Evolutionary conservation across 2,113 vertebrate genomes (phyloP), one percentile per base, ranked within the genome.

Genomic region (Calidris pugnax): DNA sequence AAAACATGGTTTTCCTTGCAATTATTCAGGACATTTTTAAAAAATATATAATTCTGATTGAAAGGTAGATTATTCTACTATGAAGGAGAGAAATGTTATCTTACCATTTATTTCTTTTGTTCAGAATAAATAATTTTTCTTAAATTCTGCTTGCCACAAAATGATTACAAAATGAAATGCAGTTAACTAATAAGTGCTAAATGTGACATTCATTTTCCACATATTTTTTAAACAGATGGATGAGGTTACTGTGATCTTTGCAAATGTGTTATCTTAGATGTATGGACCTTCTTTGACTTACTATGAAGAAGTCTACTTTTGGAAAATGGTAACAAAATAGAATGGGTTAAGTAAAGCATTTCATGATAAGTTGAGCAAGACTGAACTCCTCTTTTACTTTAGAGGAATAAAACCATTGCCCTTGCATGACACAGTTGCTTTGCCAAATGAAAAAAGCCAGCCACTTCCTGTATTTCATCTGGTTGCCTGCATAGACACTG

Each of bases 21-120:
- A 95, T 76, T 97, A 95, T 92, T 92, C 77, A 95, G 89, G 93
- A 77, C 12, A 18, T 33, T 66, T 73, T 67, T 18, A 4, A 47
- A 39, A 92, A 89, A 71, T 15, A 69, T 87, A 69, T 95, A 97
- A 96, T 77, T 50, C 81, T 88, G 90, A 93, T 94, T 96, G 95
- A 97, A 96, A 50, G 26, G 17, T 62, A 62, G 75, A 84, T 93
- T 96, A 95, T 96, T 92, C 76, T 97, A 87, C 86, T 96, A 86
- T 77, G 62, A 96, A 87, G 69, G 79, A 90, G 82, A 93, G 28
- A 96, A 94, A 56, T 80, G 4, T 50, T 68, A 87, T 67, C 62
- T 91, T 80, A 82, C 59, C 3, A 72, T 74, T 93, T 60, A 69
- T 85, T 95, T 92, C 56, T 22, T 89, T 86, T 78, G 13, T 74